Evolutionary conservation across 1,140 invertebrate genomes (phyloP).

Genomic region (Panonychus citri): DNA sequence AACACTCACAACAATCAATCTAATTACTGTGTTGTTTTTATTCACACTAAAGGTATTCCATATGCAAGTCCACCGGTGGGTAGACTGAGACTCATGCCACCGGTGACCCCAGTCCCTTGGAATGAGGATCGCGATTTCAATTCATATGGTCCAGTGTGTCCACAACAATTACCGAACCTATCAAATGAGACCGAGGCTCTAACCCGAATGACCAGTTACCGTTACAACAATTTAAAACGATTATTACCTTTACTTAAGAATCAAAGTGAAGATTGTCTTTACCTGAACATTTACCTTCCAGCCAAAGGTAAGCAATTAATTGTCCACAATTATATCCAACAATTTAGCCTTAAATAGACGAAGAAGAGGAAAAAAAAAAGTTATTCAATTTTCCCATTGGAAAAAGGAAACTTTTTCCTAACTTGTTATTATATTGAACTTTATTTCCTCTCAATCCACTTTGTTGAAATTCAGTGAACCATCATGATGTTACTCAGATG

Average conservation of each 20-base stretch:
- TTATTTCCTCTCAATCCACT: too few species aligned
- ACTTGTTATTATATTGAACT: too few species aligned
- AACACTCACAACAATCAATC: not conserved
- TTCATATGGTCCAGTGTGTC: conserved; percentile 62
- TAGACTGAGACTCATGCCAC: conserved; percentile 38
- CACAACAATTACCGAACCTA: conserved; percentile 31
- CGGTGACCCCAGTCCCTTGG: conserved; percentile 46
- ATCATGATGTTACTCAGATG: too few species aligned
- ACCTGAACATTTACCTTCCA: conserved; percentile 74
- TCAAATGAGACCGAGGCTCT: conserved; percentile 40
- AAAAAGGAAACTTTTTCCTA: too few species aligned
- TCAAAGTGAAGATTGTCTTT: conserved; percentile 77
- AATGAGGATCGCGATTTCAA: conserved; percentile 50
- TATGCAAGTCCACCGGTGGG: conserved; percentile 53
- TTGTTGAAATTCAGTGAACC: too few species aligned
- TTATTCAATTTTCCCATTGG: too few species aligned
- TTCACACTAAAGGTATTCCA: conserved; percentile 32
- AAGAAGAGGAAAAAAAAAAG: too few species aligned
- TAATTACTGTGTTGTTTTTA: too few species aligned
- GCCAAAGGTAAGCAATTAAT: not conserved
- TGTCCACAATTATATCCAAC: not conserved
- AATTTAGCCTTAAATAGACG: too few species aligned
- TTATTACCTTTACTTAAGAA: conserved; percentile 39
- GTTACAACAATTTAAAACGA: not conserved
- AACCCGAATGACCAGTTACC: not conserved